Percentiles rank a stretch among this genome's conserved stretches.
Conservation (phyloP, 2,113 vertebrate genomes). For the Ammodytes marinus region DNA sequence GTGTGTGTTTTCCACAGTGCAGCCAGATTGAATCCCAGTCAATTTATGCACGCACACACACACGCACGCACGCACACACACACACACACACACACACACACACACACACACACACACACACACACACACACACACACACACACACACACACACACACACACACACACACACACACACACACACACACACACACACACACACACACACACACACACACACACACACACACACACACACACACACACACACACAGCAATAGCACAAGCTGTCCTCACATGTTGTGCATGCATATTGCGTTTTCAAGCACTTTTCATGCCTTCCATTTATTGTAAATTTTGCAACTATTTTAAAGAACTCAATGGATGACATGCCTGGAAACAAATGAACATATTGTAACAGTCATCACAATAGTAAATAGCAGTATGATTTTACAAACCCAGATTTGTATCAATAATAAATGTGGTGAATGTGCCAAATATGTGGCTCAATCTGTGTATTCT, state of each 20-base stretch:
- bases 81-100: too few species aligned
- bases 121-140: neutral
- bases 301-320: neutral
- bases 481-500: neutral
- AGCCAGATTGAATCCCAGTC: constrained; percentile 55
- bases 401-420: neutral
- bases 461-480: neutral
- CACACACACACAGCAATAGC: neutral
- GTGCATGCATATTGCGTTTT: neutral
- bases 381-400: constrained; percentile 7
- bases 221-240: constrained; percentile 13
- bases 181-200: too few species aligned
- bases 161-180: neutral
- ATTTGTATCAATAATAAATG: neutral
- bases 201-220: too few species aligned
- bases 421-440: neutral
- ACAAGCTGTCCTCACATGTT: neutral
- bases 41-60: neutral
- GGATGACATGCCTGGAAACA: neutral
- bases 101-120: constrained; percentile 10
- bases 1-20: constrained; percentile 41
- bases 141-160: constrained; percentile 5
- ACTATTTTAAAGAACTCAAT: neutral
- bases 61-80: too few species aligned
- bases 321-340: neutral